A percentile compares a stretch with the other conserved stretches of the same genome.
Conservation (phyloP, 2,888 invertebrate genomes). For the Eupithecia dodoneata region DNA sequence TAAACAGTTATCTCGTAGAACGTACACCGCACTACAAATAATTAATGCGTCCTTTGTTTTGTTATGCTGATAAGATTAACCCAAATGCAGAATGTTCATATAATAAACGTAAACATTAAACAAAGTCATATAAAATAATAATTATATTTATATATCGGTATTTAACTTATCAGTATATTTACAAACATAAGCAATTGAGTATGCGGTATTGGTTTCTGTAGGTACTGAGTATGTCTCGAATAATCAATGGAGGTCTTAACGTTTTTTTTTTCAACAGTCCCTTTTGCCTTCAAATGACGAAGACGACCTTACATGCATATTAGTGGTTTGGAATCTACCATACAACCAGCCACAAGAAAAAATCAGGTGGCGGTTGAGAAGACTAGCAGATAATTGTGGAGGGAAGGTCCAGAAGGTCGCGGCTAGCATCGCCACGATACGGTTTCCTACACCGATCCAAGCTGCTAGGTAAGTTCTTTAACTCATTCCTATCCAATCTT, state of each 20-base stretch:
- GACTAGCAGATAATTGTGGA: constrained; percentile 91
- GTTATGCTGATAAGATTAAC: background rate
- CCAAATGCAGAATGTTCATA: background rate
- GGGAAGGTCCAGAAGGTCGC: constrained; percentile 88
- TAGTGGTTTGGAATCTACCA: constrained; percentile 77
- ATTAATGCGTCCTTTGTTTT: background rate
- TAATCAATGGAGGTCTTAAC: constrained; percentile 3
- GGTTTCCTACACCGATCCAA: constrained; percentile 88
- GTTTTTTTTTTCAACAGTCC: constrained; percentile 43
- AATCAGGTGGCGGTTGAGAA: constrained; percentile 86
- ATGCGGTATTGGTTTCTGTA: background rate
- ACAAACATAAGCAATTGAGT: background rate
- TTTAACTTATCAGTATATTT: background rate
- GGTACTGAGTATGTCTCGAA: background rate
- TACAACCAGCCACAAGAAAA: constrained; percentile 84
- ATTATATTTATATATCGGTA: background rate
- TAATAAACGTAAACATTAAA: constrained; percentile 1
- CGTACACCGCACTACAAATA: background rate
- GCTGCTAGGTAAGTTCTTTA: constrained; percentile 85
- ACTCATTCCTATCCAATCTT: background rate
- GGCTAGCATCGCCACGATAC: constrained; percentile 86
- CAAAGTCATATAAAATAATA: background rate
- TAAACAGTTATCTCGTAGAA: background rate
- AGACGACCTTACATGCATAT: constrained; percentile 79
- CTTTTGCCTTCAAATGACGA: constrained; percentile 65